phyloP scores from a whole-genome alignment of 2,888 invertebrate genomes.

The Chalcis sispes region DNA sequence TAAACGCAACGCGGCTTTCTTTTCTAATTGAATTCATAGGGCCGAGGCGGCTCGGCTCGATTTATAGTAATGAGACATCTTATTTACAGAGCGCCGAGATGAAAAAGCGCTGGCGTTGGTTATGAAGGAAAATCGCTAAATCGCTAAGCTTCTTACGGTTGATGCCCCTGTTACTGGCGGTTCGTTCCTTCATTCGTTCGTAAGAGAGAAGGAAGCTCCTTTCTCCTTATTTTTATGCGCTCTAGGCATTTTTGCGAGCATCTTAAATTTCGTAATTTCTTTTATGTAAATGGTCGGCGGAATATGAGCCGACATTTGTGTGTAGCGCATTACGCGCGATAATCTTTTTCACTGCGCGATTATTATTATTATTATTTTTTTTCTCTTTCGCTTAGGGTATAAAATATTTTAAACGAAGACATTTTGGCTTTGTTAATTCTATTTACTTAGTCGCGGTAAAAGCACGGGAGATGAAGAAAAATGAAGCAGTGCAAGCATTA shows the following conservation, averaged over 20 bases:
- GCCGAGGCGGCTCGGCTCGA: slow-evolving; percentile 58
- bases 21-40: slow-evolving; percentile 61
- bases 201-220: not conserved
- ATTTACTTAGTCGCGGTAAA: not conserved
- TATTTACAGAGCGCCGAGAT: slow-evolving; percentile 61
- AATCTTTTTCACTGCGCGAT: not conserved
- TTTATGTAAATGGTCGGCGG: slow-evolving; percentile 46
- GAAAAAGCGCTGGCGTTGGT: slow-evolving; percentile 60
- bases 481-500: not conserved
- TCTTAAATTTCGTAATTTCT: slow-evolving; percentile 49
- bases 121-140: slow-evolving; percentile 63
- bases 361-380: no score
- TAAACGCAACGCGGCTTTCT: slow-evolving; percentile 49
- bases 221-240: slow-evolving; percentile 43
- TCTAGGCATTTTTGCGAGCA: slow-evolving; percentile 32
- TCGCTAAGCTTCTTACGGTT: slow-evolving; percentile 65
- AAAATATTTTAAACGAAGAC: slow-evolving; percentile 10
- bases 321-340: slow-evolving; percentile 10
- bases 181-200: not conserved
- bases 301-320: slow-evolving; percentile 32
- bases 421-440: slow-evolving; percentile 7
- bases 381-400: not conserved
- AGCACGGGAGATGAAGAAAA: no score
- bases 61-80: slow-evolving; percentile 66
- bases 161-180: slow-evolving; percentile 43